Evolutionary conservation across 2,888 invertebrate genomes (phyloP).

Genomic region (Dendrolimus pini): DNA sequence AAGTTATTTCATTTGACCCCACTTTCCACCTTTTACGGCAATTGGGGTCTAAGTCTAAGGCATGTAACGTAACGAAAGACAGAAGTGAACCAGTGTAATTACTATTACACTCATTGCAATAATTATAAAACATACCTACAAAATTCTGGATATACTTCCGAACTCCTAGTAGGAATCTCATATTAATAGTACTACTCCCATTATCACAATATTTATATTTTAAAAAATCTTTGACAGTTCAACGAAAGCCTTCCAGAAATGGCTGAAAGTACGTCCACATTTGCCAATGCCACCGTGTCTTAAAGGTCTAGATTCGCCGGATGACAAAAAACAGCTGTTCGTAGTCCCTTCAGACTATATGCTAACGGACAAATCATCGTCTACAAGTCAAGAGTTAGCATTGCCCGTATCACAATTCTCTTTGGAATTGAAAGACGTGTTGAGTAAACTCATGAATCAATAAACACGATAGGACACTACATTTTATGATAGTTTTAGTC

Average conservation of each 20-base stretch:
- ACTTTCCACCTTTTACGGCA: no score
- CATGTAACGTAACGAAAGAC: no score
- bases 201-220: no score
- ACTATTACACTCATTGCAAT: no score
- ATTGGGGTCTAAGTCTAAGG: no score
- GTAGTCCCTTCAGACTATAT: slow-evolving; percentile 61
- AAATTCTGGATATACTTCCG: no score
- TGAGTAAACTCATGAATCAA: slow-evolving; percentile 53
- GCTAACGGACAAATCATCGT: slow-evolving; percentile 29
- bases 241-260: slow-evolving; percentile 57
- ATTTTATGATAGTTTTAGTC: no score
- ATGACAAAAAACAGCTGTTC: slow-evolving; percentile 49
- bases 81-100: no score
- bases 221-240: slow-evolving; percentile 34
- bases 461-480: slow-evolving; percentile 8
- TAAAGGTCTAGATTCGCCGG: slow-evolving; percentile 22
- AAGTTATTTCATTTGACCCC: no score
- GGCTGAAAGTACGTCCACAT: slow-evolving; percentile 42
- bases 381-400: slow-evolving; percentile 39
- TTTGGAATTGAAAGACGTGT: slow-evolving; percentile 55
- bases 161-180: no score
- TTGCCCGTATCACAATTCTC: slow-evolving; percentile 59
- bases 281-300: slow-evolving; percentile 55
- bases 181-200: no score
- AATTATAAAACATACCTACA: no score